Percentiles rank a stretch among this genome's conserved stretches.
These are phyloP conservation scores for Danionella cerebrum DNA, from an alignment of 2,113 vertebrate species.

Conservation along the genomic window DNA sequence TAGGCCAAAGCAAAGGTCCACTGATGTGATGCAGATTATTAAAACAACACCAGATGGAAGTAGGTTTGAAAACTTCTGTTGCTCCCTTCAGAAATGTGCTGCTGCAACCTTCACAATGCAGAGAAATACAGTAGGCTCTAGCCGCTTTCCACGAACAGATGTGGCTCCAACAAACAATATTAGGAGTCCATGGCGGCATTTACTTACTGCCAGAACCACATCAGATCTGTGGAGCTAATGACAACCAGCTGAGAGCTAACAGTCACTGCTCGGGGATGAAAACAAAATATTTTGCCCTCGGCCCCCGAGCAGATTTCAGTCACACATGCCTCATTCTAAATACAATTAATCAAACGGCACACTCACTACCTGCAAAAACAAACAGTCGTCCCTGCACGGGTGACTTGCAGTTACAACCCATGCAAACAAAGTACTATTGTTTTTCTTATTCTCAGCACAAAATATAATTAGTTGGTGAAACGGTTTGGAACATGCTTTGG, in stretches of 20 bases:
- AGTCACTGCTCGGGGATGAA: background rate
- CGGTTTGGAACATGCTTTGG: background rate
- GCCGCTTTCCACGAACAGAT: background rate
- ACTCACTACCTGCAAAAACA: conserved; percentile 35
- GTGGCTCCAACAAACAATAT: conserved; percentile 6
- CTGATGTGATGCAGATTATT: background rate
- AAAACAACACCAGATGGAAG: conserved; percentile 4
- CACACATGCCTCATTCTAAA: conserved; percentile 22
- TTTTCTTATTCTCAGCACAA: background rate
- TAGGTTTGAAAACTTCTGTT: conserved; percentile 17
- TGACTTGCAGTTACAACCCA: background rate
- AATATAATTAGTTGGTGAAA: background rate
- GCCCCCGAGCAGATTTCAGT: conserved; percentile 4
- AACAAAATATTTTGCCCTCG: background rate
- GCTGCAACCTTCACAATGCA: background rate
- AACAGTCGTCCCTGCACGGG: conserved; percentile 7
- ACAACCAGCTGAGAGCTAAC: conserved; percentile 9
- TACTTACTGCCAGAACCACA: background rate
- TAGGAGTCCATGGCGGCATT: background rate
- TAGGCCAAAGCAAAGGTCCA: background rate
- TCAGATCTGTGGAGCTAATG: background rate
- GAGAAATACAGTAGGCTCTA: background rate
- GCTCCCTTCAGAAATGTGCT: background rate
- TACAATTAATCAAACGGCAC: conserved; percentile 12
- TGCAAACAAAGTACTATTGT: background rate